Conservation (phyloP, 2,797 vertebrate species). For the Decapterus maruadsi region DNA sequence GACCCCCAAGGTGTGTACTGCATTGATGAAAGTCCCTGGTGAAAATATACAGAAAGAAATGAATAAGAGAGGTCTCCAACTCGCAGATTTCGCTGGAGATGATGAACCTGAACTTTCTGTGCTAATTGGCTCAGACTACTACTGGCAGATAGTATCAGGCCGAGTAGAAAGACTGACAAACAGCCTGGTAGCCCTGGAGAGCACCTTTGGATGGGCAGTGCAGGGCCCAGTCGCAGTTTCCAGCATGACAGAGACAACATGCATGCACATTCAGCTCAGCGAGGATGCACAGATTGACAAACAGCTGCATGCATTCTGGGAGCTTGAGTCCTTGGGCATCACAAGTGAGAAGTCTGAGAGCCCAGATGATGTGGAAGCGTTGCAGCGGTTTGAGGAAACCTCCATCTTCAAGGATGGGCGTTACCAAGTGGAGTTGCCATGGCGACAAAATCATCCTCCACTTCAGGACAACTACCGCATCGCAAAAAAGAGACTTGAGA, state of each 20-base stretch:
- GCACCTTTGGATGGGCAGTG: slow-evolving; percentile 12
- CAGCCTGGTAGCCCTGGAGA: neutral
- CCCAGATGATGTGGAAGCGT: neutral
- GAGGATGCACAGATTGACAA: slow-evolving; percentile 5
- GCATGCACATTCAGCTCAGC: slow-evolving; percentile 11
- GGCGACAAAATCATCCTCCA: neutral
- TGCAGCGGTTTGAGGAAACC: slow-evolving; percentile 14
- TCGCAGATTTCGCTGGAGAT: no score
- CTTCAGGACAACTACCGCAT: neutral
- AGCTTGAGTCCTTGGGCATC: slow-evolving; percentile 7
- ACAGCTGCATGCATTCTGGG: slow-evolving; percentile 12
- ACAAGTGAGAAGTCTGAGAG: neutral
- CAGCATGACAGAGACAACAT: slow-evolving; percentile 3
- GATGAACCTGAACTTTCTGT: no score
- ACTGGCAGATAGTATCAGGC: no score
- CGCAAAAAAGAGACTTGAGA: neutral
- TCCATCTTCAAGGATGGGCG: neutral
- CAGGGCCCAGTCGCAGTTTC: slow-evolving; percentile 4
- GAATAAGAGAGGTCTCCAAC: no score
- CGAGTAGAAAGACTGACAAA: no score
- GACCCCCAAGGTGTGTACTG: no score
- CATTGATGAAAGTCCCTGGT: no score
- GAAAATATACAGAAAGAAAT: no score
- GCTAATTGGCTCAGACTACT: no score
- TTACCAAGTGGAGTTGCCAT: slow-evolving; percentile 11